These are phyloP conservation scores for Drosophila lacicola DNA, from an alignment of 2,888 invertebrate genomes.

Conservation along the genomic window DNA sequence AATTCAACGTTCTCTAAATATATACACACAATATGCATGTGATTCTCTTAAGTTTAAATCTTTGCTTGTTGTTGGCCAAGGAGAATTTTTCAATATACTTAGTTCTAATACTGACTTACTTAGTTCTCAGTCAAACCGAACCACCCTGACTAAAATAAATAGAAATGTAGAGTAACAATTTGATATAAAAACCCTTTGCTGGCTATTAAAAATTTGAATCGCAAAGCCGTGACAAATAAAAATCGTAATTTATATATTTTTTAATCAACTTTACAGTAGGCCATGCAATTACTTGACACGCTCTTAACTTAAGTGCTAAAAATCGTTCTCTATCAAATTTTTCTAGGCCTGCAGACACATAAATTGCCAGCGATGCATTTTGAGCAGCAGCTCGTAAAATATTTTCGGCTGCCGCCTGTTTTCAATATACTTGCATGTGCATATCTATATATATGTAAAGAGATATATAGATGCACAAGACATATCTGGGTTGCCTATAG, in stretches of 20 bases:
- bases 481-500: conserved; percentile 54
- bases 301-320: conserved; percentile 33
- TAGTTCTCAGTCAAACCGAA: no score
- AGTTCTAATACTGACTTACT: background rate
- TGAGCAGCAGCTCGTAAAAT: conserved; percentile 58
- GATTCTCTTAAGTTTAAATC: no score
- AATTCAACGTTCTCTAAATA: background rate
- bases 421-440: conserved; percentile 17
- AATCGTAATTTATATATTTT: conserved; percentile 15
- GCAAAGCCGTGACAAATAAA: background rate
- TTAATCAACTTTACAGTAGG: conserved; percentile 2
- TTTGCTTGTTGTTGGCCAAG: background rate
- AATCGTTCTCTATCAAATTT: conserved; percentile 23
- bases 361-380: conserved; percentile 58
- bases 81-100: background rate
- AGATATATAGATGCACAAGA: conserved; percentile 20
- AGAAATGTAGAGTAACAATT: no score
- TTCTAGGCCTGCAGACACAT: conserved; percentile 42
- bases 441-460: conserved; percentile 19
- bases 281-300: conserved; percentile 24
- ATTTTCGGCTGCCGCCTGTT: conserved; percentile 34
- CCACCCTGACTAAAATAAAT: no score
- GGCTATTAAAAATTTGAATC: conserved; percentile 25
- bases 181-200: no score
- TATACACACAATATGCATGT: no score